Percentiles rank a stretch among this genome's conserved stretches.
Evolutionary conservation across 2,888 invertebrate species (phyloP).

Genomic region (Aphodius sticticus): DNA sequence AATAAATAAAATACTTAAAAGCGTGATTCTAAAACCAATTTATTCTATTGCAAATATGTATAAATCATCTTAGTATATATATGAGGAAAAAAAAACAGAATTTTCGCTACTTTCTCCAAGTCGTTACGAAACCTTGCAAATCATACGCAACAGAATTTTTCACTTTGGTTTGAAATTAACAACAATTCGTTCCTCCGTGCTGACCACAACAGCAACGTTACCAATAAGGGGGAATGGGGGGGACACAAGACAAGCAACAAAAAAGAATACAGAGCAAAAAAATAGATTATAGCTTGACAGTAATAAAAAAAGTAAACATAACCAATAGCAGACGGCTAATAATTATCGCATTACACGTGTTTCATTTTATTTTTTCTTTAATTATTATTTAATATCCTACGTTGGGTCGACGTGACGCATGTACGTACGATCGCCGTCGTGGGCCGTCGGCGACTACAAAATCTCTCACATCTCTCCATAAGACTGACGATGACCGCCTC

Average conservation of each 20-base stretch:
- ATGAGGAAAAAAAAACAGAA: not conserved
- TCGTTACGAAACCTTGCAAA: not conserved
- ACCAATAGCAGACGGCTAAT: constrained; percentile 4
- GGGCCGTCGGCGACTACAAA: not conserved
- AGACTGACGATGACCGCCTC: not conserved
- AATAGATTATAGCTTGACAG: not conserved
- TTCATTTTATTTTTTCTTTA: constrained; percentile 4
- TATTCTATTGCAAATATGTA: not conserved
- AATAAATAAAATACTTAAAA: not conserved
- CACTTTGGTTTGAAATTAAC: not conserved
- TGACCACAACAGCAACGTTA: not conserved
- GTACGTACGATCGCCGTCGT: not conserved
- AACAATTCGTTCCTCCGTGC: not conserved
- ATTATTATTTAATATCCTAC: constrained; percentile 4
- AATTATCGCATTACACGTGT: not conserved
- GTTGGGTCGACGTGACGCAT: constrained; percentile 4
- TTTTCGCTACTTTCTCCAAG: not conserved
- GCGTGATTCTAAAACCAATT: not conserved
- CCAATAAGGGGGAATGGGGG: not conserved
- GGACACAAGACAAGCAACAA: not conserved
- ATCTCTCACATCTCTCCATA: not conserved
- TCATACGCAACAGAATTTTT: too few relatives aligned
- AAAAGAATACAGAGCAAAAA: not conserved
- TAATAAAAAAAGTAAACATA: not conserved
- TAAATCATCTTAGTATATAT: not conserved